Conservation (phyloP, 2,797 vertebrate genomes). For the Urocyon cinereoargenteus region DNA sequence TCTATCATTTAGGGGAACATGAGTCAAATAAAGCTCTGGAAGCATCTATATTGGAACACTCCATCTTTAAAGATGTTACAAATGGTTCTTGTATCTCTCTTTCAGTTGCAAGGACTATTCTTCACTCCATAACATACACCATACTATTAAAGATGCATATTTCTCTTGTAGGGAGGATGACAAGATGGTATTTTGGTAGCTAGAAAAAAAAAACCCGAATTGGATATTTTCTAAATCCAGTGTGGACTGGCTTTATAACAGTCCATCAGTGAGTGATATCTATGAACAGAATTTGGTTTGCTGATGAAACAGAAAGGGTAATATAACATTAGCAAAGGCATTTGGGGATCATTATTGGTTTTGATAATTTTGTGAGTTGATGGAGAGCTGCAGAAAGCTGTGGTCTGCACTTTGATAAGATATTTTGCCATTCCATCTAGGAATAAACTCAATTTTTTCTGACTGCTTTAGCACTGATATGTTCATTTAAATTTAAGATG, state of each 20-base stretch:
- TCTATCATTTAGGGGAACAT: background rate
- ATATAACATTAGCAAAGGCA: background rate
- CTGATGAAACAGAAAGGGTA: background rate
- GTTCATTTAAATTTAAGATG: constrained; percentile 73
- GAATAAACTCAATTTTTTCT: constrained; percentile 37
- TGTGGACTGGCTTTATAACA: background rate
- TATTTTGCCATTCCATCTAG: background rate
- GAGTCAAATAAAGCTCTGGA: background rate
- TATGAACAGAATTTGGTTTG: constrained; percentile 2
- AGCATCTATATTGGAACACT: background rate
- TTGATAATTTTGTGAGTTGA: background rate
- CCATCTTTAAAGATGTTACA: background rate
- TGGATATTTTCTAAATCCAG: background rate
- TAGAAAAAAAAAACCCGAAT: background rate
- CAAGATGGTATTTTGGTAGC: background rate
- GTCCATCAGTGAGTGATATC: background rate
- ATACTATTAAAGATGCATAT: background rate
- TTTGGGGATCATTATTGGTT: background rate
- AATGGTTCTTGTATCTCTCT: background rate
- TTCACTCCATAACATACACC: background rate
- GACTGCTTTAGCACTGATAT: constrained; percentile 10
- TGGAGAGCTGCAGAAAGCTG: background rate
- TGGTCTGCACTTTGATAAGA: background rate
- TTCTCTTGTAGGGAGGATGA: background rate
- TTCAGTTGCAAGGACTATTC: background rate